Base-by-base conservation (phyloP, 2,797 vertebrate genomes). In the Cryptoblepharus egeriae region DNA sequence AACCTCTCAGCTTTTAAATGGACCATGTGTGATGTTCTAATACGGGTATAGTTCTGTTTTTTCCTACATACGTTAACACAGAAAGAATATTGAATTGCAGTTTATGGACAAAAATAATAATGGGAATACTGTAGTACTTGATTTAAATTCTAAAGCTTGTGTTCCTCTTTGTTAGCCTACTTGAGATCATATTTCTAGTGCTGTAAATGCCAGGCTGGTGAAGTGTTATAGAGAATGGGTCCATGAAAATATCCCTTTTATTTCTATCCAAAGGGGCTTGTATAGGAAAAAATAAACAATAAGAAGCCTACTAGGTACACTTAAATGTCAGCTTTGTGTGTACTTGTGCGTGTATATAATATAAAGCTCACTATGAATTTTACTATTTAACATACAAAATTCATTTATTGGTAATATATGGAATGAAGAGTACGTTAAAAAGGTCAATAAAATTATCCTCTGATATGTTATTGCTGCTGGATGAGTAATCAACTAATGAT, bases 391-490 rank as follows among this genome's bases (percentile, higher is more conserved):
- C 32, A 70, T 28, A 42, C 76, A 77, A 77, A 70, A 39, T 2
- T 28, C 28, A 39, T 76, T 63, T 71, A n/a, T 70, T 69, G 55
- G 64, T 70, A 32, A 72, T 69, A 12, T 35, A 18, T 69, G 15
- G 75, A 75, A 75, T 55, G 83, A 89, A 86, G 42, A 65, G 2
- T 4, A 61, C 73, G 49, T 86, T 70, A 37, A 76, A 85, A 81
- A 55, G 75, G 80, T 77, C 72, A 67, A 30, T 69, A 55, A 75
- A 72, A 79, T 78, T 64, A 80, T 86, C 68, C 69, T 39, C 39
- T 73, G 28, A 63, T 58, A 55, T 57, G 6, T 70, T n/a, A 2
- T 72, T 84, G 58, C 68, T 81, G 28, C 69, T 60, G 65, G 77
- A 16, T 32, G 75, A 64, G 63, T 71, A 42, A 64, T 63, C 74